Evolutionary conservation across 2,888 invertebrate genomes (phyloP), one percentile per base, ranked within the genome.

Genomic region (Arrhopalites spinosus): DNA sequence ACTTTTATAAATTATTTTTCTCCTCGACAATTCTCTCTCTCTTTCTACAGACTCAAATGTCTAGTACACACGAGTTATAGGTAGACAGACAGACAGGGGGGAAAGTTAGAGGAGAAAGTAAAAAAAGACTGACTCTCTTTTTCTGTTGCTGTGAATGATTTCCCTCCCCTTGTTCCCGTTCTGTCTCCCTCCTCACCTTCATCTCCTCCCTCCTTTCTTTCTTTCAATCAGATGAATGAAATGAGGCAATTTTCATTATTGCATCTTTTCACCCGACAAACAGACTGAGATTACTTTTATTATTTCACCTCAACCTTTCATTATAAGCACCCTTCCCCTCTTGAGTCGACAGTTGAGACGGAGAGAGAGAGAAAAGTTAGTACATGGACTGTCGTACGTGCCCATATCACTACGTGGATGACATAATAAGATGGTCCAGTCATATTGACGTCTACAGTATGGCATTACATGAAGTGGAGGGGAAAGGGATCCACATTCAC

Each of bases 241-340:
- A 59, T 27, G 59, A 70, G 27, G 25, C 61, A 72, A 72, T 61
- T 72, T 72, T 63, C 71, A 63, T 72, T 72, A 61, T 72, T 72
- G 45, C 63, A 63, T 72, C 72, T 72, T 72, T 66, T 63, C 63
- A 72, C 63, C 72, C 64, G 13, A 47, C 63, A 45, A 47, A 30
- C 69, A 27, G 50, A 69, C 69, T 69, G 50, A 69, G 69, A 69
- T 69, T 69, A 50, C 68, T 69, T 53, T 53, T 50, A 69, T 47
- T 69, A 69, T 47, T 69, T 69, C 50, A 53, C 50, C 69, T 69
- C 27, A 50, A 1, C 29, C 69, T 29, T 47, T 50, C 29, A 69
- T 69, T 50, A 69, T 69, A 69, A 1, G 36, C 36, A 36, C 11
- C 36, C 59, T 59, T 23, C 59, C 59, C 59, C 8, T 59, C 59